A percentile compares a stretch with the other conserved stretches of the same genome.
Evolutionary conservation across 2,888 invertebrate species (phyloP).

Genomic region (Phlogophora meticulosa): DNA sequence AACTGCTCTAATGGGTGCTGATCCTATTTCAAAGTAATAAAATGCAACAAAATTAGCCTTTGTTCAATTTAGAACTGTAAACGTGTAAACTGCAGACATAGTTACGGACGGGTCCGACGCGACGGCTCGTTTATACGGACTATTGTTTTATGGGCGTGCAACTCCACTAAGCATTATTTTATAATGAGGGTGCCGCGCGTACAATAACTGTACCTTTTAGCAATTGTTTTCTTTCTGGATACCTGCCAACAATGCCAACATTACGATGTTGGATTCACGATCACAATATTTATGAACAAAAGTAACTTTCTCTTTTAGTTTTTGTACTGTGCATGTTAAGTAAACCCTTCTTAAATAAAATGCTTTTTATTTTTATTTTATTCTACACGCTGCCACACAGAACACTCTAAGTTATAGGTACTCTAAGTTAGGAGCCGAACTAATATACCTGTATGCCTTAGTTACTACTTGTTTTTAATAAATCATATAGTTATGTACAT

Average conservation of each 20-base stretch:
- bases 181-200: conserved; percentile 53
- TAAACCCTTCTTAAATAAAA: background rate
- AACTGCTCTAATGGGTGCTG: conserved; percentile 87
- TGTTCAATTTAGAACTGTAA: conserved; percentile 86
- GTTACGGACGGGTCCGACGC: conserved; percentile 74
- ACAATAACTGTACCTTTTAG: conserved; percentile 37
- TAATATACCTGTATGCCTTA: too few relatives aligned
- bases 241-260: conserved; percentile 44
- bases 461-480: too few relatives aligned
- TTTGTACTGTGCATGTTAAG: background rate
- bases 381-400: background rate
- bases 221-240: conserved; percentile 46
- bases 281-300: conserved; percentile 30
- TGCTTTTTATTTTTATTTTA: background rate
- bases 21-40: conserved; percentile 90
- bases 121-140: conserved; percentile 69
- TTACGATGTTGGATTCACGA: conserved; percentile 23
- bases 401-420: too few relatives aligned
- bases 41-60: conserved; percentile 90
- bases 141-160: conserved; percentile 84
- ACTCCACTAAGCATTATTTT: conserved; percentile 70
- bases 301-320: conserved; percentile 46
- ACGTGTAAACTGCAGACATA: conserved; percentile 79
- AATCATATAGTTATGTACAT: too few relatives aligned
- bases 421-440: too few relatives aligned